phyloP scores from a whole-genome alignment of 2,113 vertebrate species.

The Gambusia affinis region DNA sequence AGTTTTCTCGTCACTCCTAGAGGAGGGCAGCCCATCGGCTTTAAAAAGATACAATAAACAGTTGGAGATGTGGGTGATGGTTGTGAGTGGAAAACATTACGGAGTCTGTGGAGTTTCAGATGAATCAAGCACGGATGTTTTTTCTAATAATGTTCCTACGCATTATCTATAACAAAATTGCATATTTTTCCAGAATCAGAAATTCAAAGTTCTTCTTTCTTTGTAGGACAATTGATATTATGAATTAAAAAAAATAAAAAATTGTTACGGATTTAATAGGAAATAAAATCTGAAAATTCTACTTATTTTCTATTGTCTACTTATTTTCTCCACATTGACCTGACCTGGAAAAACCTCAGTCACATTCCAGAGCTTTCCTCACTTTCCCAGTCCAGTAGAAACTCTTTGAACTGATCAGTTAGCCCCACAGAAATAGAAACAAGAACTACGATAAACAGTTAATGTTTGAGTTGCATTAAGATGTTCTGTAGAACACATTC shows the following conservation, averaged over 20 bases:
- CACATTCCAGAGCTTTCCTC: background rate
- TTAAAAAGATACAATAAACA: background rate
- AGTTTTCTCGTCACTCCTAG: background rate
- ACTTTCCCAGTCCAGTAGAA: background rate
- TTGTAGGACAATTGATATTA: background rate
- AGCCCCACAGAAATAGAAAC: background rate
- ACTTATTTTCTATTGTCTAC: too few relatives aligned
- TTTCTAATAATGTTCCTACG: background rate
- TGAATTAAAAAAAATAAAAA: background rate
- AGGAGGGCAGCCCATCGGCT: background rate
- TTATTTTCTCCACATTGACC: background rate
- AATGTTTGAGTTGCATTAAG: background rate
- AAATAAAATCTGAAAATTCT: background rate
- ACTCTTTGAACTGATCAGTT: background rate
- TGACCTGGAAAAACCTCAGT: background rate
- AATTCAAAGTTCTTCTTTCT: background rate
- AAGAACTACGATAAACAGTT: background rate
- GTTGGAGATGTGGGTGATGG: background rate
- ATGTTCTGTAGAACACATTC: conserved; percentile 1
- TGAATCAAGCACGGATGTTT: background rate
- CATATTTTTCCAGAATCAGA: background rate
- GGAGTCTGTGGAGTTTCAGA: too few relatives aligned
- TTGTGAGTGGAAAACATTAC: background rate
- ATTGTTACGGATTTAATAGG: background rate
- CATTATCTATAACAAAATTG: background rate